Percentiles rank a stretch among this genome's conserved stretches.
phyloP scores from a whole-genome alignment of 2,888 invertebrate genomes.

The Iselma pallidipennis region DNA sequence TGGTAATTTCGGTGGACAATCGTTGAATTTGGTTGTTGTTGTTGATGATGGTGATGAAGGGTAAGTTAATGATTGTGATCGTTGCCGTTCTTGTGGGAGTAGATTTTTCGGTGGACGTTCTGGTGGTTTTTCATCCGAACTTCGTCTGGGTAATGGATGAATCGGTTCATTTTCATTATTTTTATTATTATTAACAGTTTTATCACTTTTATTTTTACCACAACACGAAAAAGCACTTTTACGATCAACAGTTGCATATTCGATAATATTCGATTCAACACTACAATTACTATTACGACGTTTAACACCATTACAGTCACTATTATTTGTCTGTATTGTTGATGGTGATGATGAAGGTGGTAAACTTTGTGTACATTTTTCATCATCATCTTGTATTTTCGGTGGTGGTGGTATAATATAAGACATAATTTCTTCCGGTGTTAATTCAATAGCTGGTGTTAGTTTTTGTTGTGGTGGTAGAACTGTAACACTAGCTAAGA shows the following conservation, averaged over 20 bases:
- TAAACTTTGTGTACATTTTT: constrained; percentile 9
- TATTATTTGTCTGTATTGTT: too few relatives aligned
- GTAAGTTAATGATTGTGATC: constrained; percentile 62
- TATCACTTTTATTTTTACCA: constrained; percentile 62
- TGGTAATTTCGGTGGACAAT: constrained; percentile 59
- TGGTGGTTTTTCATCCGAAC: constrained; percentile 65
- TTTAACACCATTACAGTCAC: constrained; percentile 23
- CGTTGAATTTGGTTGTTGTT: constrained; percentile 37
- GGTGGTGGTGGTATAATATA: constrained; percentile 84
- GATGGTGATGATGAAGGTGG: constrained; percentile 1
- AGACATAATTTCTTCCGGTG: constrained; percentile 82
- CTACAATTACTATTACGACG: constrained; percentile 61
- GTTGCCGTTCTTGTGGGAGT: constrained; percentile 56
- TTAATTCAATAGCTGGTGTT: constrained; percentile 76
- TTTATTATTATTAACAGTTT: constrained; percentile 44
- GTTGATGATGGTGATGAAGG: constrained; percentile 13
- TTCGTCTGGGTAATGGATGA: constrained; percentile 67
- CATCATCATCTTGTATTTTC: constrained; percentile 43
- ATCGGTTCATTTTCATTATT: constrained; percentile 55
- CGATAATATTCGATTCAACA: constrained; percentile 62
- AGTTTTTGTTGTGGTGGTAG: constrained; percentile 78
- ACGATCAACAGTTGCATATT: constrained; percentile 73
- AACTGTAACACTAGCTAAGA: constrained; percentile 80
- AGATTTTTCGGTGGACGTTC: constrained; percentile 68
- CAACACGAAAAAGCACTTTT: constrained; percentile 75